Evolutionary conservation across 2,797 vertebrate species (phyloP), one percentile per base, ranked within the genome.

Genomic region (Urophycis tenuis): DNA sequence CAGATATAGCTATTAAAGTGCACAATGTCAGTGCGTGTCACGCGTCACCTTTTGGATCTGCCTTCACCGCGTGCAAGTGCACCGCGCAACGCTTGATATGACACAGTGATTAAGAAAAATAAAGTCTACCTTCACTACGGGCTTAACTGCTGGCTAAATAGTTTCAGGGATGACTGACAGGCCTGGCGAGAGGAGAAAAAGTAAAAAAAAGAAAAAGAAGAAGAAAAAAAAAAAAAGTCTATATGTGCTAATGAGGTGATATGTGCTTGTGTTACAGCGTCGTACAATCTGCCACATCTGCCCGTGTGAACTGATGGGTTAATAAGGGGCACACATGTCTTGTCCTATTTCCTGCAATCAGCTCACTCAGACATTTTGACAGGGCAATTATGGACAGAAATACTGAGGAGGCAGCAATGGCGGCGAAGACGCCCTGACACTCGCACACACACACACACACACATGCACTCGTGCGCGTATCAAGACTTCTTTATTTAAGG

Each of bases 331-430:
- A 89, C 86, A 86, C 85, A 87, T 90, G 87, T 88, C 91, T 85
- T 87, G 86, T 91, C 90, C 86, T 86, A 90, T 91, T 92, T 90
- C 90, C 90, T 86, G 84, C 91, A 91, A 92, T 93, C 91, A 90
- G 88, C 86, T 92, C 90, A 86, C 86, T 91, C 89, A 89, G 90
- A 92, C 91, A 85, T 89, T 91, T 91, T 93, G 93, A 93, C 92
- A 93, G 91, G 91, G 90, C 93, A 93, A 93, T 93, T 93, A 92
- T 85, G 81, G 88, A 83, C 82, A 77, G 88, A 92, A 36, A 89
- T 88, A 85, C 74, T 74, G 85, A 87, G 81, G 86, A 85, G 86
- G 85, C 82, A 85, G 86, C 80, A 86, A 89, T 85, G 82, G 85
- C 89, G 85, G 89, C 82, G 82, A 78, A 22, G 71, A 83, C 80